A percentile compares a stretch with the other conserved stretches of the same genome.
Evolutionary conservation across 2,888 invertebrate genomes (phyloP).

Genomic region (Omphaloscelis lunosa): DNA sequence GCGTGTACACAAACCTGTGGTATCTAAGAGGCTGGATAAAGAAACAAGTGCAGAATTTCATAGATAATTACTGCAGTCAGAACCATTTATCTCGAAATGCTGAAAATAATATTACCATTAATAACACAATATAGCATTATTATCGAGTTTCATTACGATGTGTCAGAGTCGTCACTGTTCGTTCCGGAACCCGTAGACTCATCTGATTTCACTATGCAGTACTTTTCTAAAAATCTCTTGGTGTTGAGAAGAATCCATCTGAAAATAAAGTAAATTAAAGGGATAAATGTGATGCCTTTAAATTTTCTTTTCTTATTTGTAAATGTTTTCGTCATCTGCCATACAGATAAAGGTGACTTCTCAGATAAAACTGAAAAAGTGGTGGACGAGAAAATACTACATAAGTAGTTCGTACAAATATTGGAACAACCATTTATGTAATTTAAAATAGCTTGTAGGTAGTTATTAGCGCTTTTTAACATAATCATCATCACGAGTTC

Average conservation of each 20-base stretch:
- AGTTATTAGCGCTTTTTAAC: neutral
- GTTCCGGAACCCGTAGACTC: neutral
- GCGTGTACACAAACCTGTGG: slow-evolving; percentile 81
- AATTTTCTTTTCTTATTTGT: slow-evolving; percentile 10
- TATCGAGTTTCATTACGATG: slow-evolving; percentile 8
- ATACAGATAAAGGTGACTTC: slow-evolving; percentile 7
- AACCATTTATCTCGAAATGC: accelerated
- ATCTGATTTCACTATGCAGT: slow-evolving; percentile 64
- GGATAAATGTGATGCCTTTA: neutral
- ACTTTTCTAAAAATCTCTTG: slow-evolving; percentile 69
- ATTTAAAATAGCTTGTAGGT: neutral
- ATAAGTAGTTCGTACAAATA: neutral
- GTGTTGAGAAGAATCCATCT: slow-evolving; percentile 82
- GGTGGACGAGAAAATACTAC: neutral
- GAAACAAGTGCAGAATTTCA: slow-evolving; percentile 65
- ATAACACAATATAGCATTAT: slow-evolving; percentile 6
- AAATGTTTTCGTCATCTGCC: slow-evolving; percentile 10
- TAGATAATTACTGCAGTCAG: slow-evolving; percentile 63
- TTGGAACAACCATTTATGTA: neutral
- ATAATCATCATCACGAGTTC: neutral
- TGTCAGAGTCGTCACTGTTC: slow-evolving; percentile 9
- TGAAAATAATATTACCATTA: neutral
- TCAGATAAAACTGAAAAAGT: neutral
- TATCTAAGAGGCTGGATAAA: slow-evolving; percentile 80
- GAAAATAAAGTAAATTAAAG: slow-evolving; percentile 49